Base-by-base conservation (phyloP, 2,888 invertebrate genomes). In the Xanthorhoe designata region DNA sequence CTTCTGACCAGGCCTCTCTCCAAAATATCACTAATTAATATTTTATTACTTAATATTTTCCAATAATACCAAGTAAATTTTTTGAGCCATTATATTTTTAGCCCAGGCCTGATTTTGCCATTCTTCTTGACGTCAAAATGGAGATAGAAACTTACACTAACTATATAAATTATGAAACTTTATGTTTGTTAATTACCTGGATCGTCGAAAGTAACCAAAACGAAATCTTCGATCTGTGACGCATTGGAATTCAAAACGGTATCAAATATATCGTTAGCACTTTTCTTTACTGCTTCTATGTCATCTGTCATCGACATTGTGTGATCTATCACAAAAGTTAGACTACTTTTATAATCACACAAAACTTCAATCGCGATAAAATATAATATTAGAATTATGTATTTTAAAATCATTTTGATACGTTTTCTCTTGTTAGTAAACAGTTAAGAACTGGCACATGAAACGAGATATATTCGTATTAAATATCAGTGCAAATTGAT, bases 201-300 rank as follows among this genome's bases (percentile, higher is more conserved):
- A 71, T 91, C 89, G 64, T 88, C 88, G 61, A 90, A 90, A 0
- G 89, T 89, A 0, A 90, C 82, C 47, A 91, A 63, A 62, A 90
- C 61, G 65, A 88, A 88, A 57, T 90, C 84, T 54, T 87, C 84
- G 51, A 91, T 85, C 32, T 82, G 80, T 1, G 88, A 86, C 6
- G 69, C 50, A 1, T 83, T 82, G 0, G 83, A 80, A 8, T 74
- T 74, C 9, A 82, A 45, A 1, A 89, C 85, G 0, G 84, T 81
- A 59, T 90, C 82, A 66, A 90, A 89, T 62, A 91, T 83, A 1
- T 70, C 62, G 8, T 82, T 77, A 0, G 80, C 81, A 58, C 77
- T 78, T 0, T 58, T 4, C 66, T 78, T 88, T 3, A 90, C 89
- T 78, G 80, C 75, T 0, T 18, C 38, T 18, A 91, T 89, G 61